Evolutionary conservation across 2,888 invertebrate genomes (phyloP), one percentile per base, ranked within the genome.

Genomic region (Sepioteuthis lessoniana): DNA sequence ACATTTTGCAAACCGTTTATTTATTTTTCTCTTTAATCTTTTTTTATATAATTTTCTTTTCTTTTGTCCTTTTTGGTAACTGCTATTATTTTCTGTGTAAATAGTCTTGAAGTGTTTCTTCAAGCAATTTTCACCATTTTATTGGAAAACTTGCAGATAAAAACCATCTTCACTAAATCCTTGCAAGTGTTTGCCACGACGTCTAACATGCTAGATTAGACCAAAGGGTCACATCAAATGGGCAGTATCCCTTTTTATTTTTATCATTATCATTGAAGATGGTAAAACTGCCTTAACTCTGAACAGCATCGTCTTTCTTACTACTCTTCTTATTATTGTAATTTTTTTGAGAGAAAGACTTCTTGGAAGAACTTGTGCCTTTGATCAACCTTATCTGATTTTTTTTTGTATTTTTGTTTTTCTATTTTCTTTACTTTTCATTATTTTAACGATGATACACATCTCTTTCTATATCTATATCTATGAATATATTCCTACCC

Each of bases 61-160:
- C 76, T n/a, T 76, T 76, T 35, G 76, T 35, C 35, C n/a, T 16
- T 76, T 76, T 76, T 76, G 76, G n/a, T 76, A 76, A 76, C n/a
- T 76, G 76, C 76, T 76, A 76, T 76, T 76, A 76, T 76, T 76
- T 76, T 76, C 76, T 76, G n/a, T 76, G 76, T 76, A 76, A 76
- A 76, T 76, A 76, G 76, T 76, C 76, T 76, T 76, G 16, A 76
- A 76, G 76, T 76, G n/a, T 76, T 76, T 76, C 76, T 76, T 13
- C 76, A n/a, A 76, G 76, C 76, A 4, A 76, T 76, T 76, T 76
- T 76, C 76, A 76, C 76, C 76, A 76, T 76, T 76, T 76, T 76
- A 76, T 76, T 76, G 76, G 76, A 35, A 76, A 76, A 76, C n/a
- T 76, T 76, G 76, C 76, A 76, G 76, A 76, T 76, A 76, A 76